phyloP scores from a whole-genome alignment of 2,797 vertebrate genomes.

The Esox lucius region DNA sequence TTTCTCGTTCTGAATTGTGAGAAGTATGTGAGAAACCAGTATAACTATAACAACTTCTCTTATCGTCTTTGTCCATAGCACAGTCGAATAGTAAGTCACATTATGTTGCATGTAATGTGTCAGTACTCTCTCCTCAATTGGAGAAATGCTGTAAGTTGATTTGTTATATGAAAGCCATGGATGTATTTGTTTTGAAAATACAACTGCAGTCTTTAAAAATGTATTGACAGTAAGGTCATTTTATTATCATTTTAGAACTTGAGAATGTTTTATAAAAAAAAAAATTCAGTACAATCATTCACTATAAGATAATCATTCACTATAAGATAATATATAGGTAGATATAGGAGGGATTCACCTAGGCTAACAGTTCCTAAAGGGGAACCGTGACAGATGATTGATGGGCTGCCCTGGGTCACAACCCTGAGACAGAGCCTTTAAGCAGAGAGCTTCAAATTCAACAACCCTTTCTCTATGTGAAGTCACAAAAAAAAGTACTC shows the following conservation, averaged over 20 bases:
- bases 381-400: conserved; percentile 66
- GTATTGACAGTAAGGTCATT: no score
- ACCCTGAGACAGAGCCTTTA: conserved; percentile 41
- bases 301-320: no score
- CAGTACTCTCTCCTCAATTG: conserved; percentile 28
- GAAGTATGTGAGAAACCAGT: conserved; percentile 49
- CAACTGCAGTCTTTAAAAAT: background rate
- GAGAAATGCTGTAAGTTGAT: conserved; percentile 28
- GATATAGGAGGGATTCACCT: conserved; percentile 32
- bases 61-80: conserved; percentile 54
- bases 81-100: conserved; percentile 15
- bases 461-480: conserved; percentile 60
- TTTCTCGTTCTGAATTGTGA: conserved; percentile 68
- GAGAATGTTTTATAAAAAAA: no score
- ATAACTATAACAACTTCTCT: conserved; percentile 54
- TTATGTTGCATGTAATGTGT: conserved; percentile 40
- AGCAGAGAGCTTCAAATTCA: conserved; percentile 26
- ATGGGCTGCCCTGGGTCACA: conserved; percentile 61
- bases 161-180: conserved; percentile 24
- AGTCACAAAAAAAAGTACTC: conserved; percentile 74
- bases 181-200: no score
- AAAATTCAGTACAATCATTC: background rate
- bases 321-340: conserved; percentile 9
- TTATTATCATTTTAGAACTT: background rate
- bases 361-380: conserved; percentile 42